Base-by-base conservation (phyloP, 1,140 invertebrate species). In the Agrilus planipennis region DNA sequence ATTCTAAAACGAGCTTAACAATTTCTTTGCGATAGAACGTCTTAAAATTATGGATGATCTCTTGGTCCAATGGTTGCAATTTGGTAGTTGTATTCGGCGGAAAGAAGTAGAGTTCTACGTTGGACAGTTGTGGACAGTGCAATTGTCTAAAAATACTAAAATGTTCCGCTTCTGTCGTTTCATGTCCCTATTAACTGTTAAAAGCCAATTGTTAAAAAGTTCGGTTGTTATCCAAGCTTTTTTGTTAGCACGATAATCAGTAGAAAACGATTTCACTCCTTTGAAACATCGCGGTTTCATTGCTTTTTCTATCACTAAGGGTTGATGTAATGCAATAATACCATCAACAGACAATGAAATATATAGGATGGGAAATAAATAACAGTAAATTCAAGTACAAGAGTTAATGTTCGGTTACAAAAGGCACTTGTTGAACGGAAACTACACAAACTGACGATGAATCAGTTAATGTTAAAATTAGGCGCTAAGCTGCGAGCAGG, bases 151-250 rank as follows among this genome's bases (percentile, higher is more conserved):
- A 40, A 42, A 22, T 25, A 47, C 10, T 18, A 50, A 38, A 54
- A 51, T 42, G 51, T 42, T 32, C 34, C 37, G 25, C 20, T 42
- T 29, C 61, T 44, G 54, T 42, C 57, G 18, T 49, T 39, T 21
- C 31, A 46, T 40, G 10, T 41, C 16, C 38, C 17, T 36, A 12
- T 40, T 40, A 7, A 57, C 21, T 50, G 4, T 4, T 6, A 7
- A 4, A 5, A 30, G 28, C 28, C 28, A 30, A 12, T 6, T 15
- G 15, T 4, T 37, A 30, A 39, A 66, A n/a, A 57, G 34, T 18
- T 46, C 40, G n/a, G 36, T 34, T 1, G 55, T 65, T 59, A 69
- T 68, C 63, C 63, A 69, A 4, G 62, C 53, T 45, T 57, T 68
- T 19, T 45, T 54, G 44, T 64, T 65, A 4, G 40, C 34, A 31